These are phyloP conservation scores for Alethe castanea DNA, from an alignment of 2,113 vertebrate species.

Conservation along the genomic window DNA sequence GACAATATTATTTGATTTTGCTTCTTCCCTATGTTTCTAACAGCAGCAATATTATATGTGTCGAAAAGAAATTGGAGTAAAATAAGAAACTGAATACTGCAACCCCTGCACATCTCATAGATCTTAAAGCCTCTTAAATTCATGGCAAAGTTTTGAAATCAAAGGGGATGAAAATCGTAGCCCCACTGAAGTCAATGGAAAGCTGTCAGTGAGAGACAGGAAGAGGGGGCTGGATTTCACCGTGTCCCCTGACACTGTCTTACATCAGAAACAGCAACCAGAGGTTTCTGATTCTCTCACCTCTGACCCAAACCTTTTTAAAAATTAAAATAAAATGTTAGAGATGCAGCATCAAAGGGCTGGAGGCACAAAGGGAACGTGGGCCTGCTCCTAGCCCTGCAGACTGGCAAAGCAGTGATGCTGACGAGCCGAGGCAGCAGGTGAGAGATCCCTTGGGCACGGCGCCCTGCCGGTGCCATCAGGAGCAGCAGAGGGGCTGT, in stretches of 20 bases:
- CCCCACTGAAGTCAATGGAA: background rate
- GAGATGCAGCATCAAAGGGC: background rate
- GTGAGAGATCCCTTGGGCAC: background rate
- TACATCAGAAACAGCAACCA: background rate
- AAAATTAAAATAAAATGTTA: background rate
- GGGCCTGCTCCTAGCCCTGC: background rate
- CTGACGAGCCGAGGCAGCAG: background rate
- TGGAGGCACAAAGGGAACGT: background rate
- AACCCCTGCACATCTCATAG: background rate
- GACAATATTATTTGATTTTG: constrained; percentile 44
- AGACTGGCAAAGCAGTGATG: fast-evolving
- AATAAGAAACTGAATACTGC: background rate
- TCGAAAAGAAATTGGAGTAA: background rate
- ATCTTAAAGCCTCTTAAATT: background rate
- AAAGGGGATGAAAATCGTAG: background rate
- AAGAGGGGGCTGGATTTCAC: background rate
- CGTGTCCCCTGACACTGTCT: background rate
- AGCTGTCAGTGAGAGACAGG: background rate
- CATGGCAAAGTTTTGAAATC: background rate
- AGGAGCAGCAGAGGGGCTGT: background rate
- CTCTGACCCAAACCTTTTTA: background rate
- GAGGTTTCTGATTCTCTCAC: background rate
- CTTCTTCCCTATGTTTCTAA: constrained; percentile 14
- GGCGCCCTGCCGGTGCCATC: fast-evolving
- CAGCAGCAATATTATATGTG: background rate